These are phyloP conservation scores for Clarias pachynema DNA, from an alignment of 2,797 vertebrate species.

Conservation along the genomic window DNA sequence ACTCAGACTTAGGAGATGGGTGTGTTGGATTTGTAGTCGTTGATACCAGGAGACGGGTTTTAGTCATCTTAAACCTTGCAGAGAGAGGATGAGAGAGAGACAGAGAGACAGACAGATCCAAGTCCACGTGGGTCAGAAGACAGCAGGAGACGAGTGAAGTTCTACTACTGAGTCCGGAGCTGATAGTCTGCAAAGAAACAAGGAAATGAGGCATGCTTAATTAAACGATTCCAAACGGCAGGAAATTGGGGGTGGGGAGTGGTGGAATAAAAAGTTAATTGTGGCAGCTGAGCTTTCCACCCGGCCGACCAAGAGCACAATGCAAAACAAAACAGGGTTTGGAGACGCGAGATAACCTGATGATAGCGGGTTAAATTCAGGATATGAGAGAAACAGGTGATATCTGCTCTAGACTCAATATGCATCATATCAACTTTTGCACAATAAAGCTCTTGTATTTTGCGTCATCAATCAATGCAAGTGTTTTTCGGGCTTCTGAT, in stretches of 20 bases:
- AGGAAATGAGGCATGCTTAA: slow-evolving; percentile 77
- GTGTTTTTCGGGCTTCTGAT: not conserved
- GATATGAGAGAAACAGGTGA: slow-evolving; percentile 15
- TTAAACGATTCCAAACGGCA: slow-evolving; percentile 70
- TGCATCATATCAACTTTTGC: not conserved
- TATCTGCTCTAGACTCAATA: not conserved
- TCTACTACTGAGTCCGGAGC: slow-evolving; percentile 79
- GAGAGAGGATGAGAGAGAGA: not conserved
- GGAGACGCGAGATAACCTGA: slow-evolving; percentile 27
- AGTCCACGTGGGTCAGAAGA: slow-evolving; percentile 20
- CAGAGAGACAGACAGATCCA: not conserved
- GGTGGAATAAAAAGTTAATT: slow-evolving; percentile 61
- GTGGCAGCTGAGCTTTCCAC: slow-evolving; percentile 55
- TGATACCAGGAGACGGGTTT: not conserved
- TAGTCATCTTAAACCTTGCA: not conserved
- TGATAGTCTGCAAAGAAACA: slow-evolving; percentile 79
- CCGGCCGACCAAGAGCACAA: slow-evolving; percentile 38
- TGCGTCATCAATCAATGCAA: not conserved
- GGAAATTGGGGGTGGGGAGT: slow-evolving; percentile 61
- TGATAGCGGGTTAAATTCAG: slow-evolving; percentile 23
- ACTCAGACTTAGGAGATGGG: not conserved
- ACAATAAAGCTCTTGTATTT: not conserved
- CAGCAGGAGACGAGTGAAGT: slow-evolving; percentile 24
- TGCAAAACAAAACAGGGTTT: slow-evolving; percentile 26
- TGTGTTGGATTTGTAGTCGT: not conserved